Percentiles rank a stretch among this genome's conserved stretches.
Evolutionary conservation across 1,140 invertebrate genomes (phyloP).

Genomic region (Helicoverpa armigera): DNA sequence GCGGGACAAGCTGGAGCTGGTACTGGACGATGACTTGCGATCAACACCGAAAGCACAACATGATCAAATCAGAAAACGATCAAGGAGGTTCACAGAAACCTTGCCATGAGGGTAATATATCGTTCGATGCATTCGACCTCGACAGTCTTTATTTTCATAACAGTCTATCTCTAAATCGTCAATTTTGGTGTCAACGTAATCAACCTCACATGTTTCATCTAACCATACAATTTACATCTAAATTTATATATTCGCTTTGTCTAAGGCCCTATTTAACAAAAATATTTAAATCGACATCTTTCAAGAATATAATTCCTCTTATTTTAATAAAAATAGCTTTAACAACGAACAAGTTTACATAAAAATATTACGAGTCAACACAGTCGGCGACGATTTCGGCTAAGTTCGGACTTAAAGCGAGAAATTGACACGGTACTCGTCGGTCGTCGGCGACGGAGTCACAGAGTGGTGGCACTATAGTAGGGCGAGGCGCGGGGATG

Average conservation of each 20-base stretch:
- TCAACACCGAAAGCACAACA: slow-evolving; percentile 84
- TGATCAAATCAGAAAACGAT: slow-evolving; percentile 72
- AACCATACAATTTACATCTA: slow-evolving; percentile 79
- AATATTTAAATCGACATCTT: slow-evolving; percentile 78
- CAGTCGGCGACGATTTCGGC: slow-evolving; percentile 73
- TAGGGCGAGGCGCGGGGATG: slow-evolving; percentile 59
- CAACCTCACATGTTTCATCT: slow-evolving; percentile 74
- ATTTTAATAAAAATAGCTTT: slow-evolving; percentile 82
- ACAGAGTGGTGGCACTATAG: slow-evolving; percentile 82
- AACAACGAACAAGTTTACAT: slow-evolving; percentile 83
- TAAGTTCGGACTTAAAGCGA: slow-evolving; percentile 81
- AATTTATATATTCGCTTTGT: slow-evolving; percentile 70
- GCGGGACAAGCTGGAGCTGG: slow-evolving; percentile 73
- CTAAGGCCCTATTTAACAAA: slow-evolving; percentile 83
- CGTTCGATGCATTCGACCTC: slow-evolving; percentile 82
- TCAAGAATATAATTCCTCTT: slow-evolving; percentile 82
- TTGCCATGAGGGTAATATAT: slow-evolving; percentile 67
- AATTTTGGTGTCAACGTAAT: slow-evolving; percentile 74
- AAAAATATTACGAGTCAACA: slow-evolving; percentile 81
- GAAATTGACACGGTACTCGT: slow-evolving; percentile 79
- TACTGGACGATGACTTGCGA: slow-evolving; percentile 75
- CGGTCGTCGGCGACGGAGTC: slow-evolving; percentile 66
- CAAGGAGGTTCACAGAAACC: slow-evolving; percentile 69
- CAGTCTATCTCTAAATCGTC: slow-evolving; percentile 76
- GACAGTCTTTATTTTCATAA: slow-evolving; percentile 80